Conservation (phyloP, 2,888 invertebrate species). For the Rhagonycha fulva region DNA sequence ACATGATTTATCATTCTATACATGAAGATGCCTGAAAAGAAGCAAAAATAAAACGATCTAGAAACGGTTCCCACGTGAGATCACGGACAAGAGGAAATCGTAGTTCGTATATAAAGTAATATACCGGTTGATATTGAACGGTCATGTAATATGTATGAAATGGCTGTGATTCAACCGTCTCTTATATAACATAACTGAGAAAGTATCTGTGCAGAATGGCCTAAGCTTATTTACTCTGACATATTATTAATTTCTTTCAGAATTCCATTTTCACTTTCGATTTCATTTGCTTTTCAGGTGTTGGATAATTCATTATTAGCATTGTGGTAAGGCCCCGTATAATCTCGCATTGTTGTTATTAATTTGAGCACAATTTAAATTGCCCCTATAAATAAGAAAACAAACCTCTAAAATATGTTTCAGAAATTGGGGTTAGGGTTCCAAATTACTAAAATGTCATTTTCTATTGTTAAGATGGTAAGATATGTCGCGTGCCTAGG, state of each 20-base stretch:
- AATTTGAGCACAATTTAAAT: neutral
- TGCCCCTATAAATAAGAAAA: neutral
- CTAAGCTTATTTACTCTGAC: constrained; percentile 29
- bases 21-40: constrained; percentile 20
- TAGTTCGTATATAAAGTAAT: constrained; percentile 31
- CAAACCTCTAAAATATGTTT: neutral
- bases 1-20: constrained; percentile 19
- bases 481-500: constrained; percentile 18
- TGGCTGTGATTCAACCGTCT: constrained; percentile 31
- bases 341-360: neutral
- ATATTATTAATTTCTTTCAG: constrained; percentile 6
- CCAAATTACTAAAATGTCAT: constrained; percentile 1
- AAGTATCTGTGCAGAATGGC: constrained; percentile 24
- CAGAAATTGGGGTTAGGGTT: neutral
- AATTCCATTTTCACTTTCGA: neutral
- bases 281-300: neutral
- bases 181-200: constrained; percentile 29
- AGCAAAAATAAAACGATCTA: constrained; percentile 24
- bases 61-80: constrained; percentile 28
- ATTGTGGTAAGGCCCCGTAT: neutral
- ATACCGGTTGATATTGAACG: constrained; percentile 36
- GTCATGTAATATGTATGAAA: constrained; percentile 38
- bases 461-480: constrained; percentile 7
- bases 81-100: constrained; percentile 28
- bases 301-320: neutral